These are phyloP conservation scores for Plotosus lineatus DNA, from an alignment of 2,113 vertebrate species.

Conservation along the genomic window DNA sequence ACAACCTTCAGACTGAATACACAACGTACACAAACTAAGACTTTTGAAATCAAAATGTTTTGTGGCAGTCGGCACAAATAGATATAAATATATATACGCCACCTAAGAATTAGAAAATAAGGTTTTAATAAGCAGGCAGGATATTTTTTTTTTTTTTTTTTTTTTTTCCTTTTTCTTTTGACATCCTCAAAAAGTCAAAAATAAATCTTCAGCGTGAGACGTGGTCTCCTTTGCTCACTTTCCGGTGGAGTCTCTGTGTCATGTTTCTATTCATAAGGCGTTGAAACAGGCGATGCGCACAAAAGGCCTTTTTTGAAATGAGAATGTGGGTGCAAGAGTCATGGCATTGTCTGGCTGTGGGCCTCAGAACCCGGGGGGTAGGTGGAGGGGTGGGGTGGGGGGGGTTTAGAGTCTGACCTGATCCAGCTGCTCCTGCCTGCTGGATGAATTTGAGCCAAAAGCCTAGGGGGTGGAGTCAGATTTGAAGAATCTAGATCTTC, in stretches of 20 bases:
- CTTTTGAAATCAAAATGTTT: conserved; percentile 6
- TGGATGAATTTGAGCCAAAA: background rate
- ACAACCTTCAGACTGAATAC: conserved; percentile 19
- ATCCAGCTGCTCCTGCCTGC: background rate
- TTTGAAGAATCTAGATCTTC: background rate
- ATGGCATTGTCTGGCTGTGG: background rate
- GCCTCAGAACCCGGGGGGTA: no score
- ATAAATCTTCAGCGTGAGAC: background rate
- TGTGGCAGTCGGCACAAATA: background rate
- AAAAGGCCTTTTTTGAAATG: background rate
- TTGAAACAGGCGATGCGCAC: conserved; percentile 8
- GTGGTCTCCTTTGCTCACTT: background rate
- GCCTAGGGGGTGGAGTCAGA: background rate
- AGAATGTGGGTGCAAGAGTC: background rate
- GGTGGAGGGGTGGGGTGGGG: no score
- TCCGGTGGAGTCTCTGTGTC: conserved; percentile 3
- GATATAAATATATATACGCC: conserved; percentile 2
- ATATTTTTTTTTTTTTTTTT: no score
- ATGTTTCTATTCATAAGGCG: conserved; percentile 16
- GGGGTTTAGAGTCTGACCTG: background rate
- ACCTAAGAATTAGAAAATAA: conserved; percentile 6
- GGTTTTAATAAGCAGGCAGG: conserved; percentile 37
- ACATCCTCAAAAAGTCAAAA: background rate
- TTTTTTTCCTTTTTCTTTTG: no score
- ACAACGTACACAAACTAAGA: conserved; percentile 40